These are phyloP conservation scores for Lordiphosa clarofinis DNA, from an alignment of 1,140 invertebrate genomes.

Conservation along the genomic window DNA sequence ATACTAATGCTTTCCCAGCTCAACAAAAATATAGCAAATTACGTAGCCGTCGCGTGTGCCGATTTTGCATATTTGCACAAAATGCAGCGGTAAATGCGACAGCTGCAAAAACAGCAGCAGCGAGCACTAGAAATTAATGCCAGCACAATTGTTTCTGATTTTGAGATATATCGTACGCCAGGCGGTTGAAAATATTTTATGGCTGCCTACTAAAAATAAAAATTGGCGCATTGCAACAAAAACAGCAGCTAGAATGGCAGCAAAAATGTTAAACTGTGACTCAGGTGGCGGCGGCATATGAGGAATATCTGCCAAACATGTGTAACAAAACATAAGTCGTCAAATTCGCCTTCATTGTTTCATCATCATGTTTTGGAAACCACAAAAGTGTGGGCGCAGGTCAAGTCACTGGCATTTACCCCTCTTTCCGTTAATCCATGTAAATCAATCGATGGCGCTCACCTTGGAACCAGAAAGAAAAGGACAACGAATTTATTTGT, in stretches of 20 bases:
- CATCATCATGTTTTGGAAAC: conserved; percentile 33
- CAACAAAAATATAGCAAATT: conserved; percentile 51
- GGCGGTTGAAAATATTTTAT: conserved; percentile 42
- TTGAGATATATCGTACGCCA: conserved; percentile 11
- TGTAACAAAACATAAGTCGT: too few species aligned
- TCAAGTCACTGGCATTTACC: conserved; percentile 28
- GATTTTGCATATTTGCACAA: conserved; percentile 8
- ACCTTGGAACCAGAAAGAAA: conserved; percentile 43
- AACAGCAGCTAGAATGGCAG: conserved; percentile 16
- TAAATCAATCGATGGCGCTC: conserved; percentile 61
- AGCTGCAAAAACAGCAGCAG: conserved; percentile 37
- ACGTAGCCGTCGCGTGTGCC: conserved; percentile 59
- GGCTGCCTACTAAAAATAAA: conserved; percentile 60
- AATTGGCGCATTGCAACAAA: conserved; percentile 35
- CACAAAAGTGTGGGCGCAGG: conserved; percentile 52
- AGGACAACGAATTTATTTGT: conserved; percentile 53
- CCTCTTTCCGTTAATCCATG: conserved; percentile 10
- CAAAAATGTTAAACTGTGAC: conserved; percentile 7
- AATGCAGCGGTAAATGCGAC: conserved; percentile 37
- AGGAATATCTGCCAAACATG: conserved; percentile 5
- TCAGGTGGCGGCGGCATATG: background rate
- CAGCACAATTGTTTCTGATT: conserved; percentile 45
- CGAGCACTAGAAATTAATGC: conserved; percentile 43
- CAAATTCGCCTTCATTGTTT: conserved; percentile 22
- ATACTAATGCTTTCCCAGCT: conserved; percentile 13